phyloP scores from a whole-genome alignment of 2,797 vertebrate genomes.

The Smutsia gigantea region DNA sequence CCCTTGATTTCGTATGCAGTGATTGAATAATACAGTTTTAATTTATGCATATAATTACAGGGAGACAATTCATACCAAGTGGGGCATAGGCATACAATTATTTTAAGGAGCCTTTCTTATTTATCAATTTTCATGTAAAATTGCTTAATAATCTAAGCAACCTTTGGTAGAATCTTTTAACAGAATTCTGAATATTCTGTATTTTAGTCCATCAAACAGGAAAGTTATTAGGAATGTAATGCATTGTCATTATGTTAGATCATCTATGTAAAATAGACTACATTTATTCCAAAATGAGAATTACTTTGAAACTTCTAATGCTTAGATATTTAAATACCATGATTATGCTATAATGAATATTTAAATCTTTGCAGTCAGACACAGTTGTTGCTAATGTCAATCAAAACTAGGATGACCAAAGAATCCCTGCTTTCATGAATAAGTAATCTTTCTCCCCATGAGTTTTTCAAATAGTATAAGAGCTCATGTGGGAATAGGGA shows the following conservation, averaged over 20 bases:
- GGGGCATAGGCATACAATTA: not conserved
- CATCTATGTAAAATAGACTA: conserved; percentile 55
- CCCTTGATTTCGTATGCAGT: not conserved
- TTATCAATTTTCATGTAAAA: conserved; percentile 1
- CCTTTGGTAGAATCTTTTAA: not conserved
- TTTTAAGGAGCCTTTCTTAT: not conserved
- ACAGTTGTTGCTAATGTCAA: conserved; percentile 68
- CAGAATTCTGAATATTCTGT: conserved; percentile 26
- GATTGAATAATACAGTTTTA: conserved; percentile 42
- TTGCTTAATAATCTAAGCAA: not conserved
- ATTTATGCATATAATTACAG: not conserved
- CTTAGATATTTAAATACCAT: conserved; percentile 72
- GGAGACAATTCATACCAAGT: not conserved
- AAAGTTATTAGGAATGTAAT: not conserved
- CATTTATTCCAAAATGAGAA: conserved; percentile 63
- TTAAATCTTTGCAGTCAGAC: conserved; percentile 72
- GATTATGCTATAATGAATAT: conserved; percentile 73
- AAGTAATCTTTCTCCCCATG: conserved; percentile 72
- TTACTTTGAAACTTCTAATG: conserved; percentile 56
- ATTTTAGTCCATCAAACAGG: not conserved
- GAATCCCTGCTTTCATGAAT: conserved; percentile 72
- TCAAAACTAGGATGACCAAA: conserved; percentile 75
- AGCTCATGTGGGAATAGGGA: conserved; percentile 53
- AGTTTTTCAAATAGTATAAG: conserved; percentile 61
- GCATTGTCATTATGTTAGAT: conserved; percentile 34